These are phyloP conservation scores for Archilochus colubris DNA, from an alignment of 2,113 vertebrate species.

Conservation along the genomic window DNA sequence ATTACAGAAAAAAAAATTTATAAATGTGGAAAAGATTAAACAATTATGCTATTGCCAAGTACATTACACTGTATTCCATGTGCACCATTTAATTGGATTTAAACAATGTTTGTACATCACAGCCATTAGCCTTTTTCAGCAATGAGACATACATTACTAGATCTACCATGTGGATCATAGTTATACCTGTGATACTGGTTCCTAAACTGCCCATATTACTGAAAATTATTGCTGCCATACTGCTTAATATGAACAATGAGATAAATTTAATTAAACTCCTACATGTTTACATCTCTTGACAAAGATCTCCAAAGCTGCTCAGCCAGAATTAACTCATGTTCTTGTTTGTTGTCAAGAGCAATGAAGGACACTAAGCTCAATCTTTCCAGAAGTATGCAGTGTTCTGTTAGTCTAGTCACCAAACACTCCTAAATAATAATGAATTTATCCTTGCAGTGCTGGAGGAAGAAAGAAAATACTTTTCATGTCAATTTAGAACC, in stretches of 20 bases:
- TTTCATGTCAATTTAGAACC: background rate
- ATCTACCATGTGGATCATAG: background rate
- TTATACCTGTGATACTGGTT: background rate
- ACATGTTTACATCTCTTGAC: background rate
- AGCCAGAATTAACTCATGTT: background rate
- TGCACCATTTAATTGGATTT: background rate
- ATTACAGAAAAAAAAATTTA: background rate
- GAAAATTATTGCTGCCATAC: background rate
- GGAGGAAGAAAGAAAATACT: background rate
- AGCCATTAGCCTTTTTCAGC: background rate
- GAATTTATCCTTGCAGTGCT: background rate
- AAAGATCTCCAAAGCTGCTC: background rate
- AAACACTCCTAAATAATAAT: background rate
- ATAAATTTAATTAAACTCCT: background rate
- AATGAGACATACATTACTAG: background rate
- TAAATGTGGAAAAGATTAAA: background rate
- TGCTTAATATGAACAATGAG: background rate
- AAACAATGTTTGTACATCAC: background rate
- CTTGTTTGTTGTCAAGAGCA: background rate
- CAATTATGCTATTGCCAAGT: background rate
- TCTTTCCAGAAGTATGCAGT: background rate
- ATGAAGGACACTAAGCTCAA: background rate
- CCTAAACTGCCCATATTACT: background rate
- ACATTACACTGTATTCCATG: background rate
- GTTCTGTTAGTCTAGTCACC: background rate